Conservation (phyloP, 2,797 vertebrate species). For the Notolepis coatsorum region DNA sequence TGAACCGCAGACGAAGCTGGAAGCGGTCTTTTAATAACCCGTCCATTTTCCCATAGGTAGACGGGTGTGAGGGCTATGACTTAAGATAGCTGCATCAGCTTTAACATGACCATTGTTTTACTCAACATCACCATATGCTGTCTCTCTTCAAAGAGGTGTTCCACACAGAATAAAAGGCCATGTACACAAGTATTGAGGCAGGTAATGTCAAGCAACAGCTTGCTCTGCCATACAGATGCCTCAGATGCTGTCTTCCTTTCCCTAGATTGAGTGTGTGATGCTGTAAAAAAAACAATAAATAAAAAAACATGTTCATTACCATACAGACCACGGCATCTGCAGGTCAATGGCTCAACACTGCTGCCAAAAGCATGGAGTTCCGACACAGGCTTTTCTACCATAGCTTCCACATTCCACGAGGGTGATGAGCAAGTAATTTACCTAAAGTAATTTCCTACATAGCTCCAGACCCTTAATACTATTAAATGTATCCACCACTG, state of each 20-base stretch:
- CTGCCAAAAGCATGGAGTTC: slow-evolving; percentile 29
- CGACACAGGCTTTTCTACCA: slow-evolving; percentile 15
- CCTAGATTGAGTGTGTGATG: slow-evolving; percentile 13
- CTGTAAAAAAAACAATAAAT: slow-evolving; percentile 30
- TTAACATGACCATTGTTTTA: slow-evolving; percentile 33
- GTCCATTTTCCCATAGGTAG: no score
- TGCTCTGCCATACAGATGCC: slow-evolving; percentile 16
- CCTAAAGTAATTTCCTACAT: slow-evolving; percentile 16
- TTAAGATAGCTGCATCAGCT: slow-evolving; percentile 24
- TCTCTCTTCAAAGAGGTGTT: slow-evolving; percentile 45
- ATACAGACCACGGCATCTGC: slow-evolving; percentile 54
- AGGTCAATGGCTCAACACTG: slow-evolving; percentile 48
- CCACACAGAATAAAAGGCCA: slow-evolving; percentile 30
- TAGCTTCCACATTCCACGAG: slow-evolving; percentile 13
- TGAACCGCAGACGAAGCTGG: no score
- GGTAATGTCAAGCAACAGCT: slow-evolving; percentile 34
- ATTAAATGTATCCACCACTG: background rate
- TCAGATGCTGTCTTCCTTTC: slow-evolving; percentile 16
- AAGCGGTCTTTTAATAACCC: no score
- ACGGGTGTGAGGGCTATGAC: no score
- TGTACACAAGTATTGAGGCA: slow-evolving; percentile 27
- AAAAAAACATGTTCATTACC: slow-evolving; percentile 47
- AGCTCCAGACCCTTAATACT: slow-evolving; percentile 14
- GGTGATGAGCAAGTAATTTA: slow-evolving; percentile 34
- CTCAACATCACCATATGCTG: slow-evolving; percentile 48